phyloP scores from a whole-genome alignment of 2,888 invertebrate genomes.

The Amphimallon solstitiale region DNA sequence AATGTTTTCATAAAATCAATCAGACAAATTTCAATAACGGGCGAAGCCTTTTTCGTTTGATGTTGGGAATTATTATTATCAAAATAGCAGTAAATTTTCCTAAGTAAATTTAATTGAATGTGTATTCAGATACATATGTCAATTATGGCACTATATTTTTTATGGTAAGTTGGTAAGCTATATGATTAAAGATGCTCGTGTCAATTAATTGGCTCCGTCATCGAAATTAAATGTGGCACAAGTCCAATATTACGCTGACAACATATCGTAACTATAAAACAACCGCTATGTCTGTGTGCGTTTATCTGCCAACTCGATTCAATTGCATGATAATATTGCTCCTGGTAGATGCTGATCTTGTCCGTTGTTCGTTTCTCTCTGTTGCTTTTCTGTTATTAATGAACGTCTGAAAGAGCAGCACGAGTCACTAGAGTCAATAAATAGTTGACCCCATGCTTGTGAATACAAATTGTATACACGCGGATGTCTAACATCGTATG shows the following conservation, averaged over 20 bases:
- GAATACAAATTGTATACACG: conserved; percentile 16
- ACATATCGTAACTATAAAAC: neutral
- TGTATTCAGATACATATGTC: no score
- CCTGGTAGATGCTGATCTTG: neutral
- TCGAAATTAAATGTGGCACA: conserved; percentile 2
- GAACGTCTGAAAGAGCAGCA: conserved; percentile 20
- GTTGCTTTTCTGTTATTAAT: conserved; percentile 31
- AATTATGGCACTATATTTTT: no score
- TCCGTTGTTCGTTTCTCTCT: conserved; percentile 5
- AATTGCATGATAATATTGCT: conserved; percentile 25
- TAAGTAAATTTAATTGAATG: no score
- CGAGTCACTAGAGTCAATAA: conserved; percentile 41
- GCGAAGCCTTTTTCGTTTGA: no score
- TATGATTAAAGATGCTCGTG: conserved; percentile 11
- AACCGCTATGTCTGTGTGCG: neutral
- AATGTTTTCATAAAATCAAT: no score
- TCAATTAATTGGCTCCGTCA: conserved; percentile 25
- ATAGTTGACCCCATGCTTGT: conserved; percentile 41
- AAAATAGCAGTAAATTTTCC: no score
- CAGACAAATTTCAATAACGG: no score
- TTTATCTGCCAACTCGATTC: conserved; percentile 22
- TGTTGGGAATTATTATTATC: no score
- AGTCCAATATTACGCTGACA: conserved; percentile 8
- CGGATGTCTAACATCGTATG: conserved; percentile 12
- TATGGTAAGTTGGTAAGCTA: no score